Evolutionary conservation across 2,888 invertebrate genomes (phyloP).

Genomic region (Sphaerophoria rueppellii): DNA sequence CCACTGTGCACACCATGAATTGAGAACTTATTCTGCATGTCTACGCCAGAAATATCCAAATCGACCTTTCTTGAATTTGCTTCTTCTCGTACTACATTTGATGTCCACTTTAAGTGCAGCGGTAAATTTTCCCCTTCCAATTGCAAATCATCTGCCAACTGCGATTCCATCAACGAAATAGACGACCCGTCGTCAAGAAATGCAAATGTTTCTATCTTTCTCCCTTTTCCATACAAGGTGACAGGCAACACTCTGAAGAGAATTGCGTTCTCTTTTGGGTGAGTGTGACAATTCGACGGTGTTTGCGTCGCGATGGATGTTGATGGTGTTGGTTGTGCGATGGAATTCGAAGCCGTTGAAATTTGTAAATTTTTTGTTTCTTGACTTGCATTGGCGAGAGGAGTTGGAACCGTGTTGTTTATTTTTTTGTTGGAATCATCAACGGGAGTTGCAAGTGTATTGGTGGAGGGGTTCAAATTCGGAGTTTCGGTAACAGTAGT

Average conservation of each 20-base stretch:
- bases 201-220: constrained; percentile 18
- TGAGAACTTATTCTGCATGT: constrained; percentile 3
- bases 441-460: not conserved
- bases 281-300: constrained; percentile 14
- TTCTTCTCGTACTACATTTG: constrained; percentile 20
- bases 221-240: constrained; percentile 22
- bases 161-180: constrained; percentile 30
- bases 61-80: constrained; percentile 11
- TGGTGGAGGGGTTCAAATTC: constrained; percentile 1
- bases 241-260: constrained; percentile 46
- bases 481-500: not conserved
- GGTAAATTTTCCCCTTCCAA: constrained; percentile 28
- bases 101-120: constrained; percentile 16
- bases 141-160: constrained; percentile 12
- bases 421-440: not conserved
- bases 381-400: not conserved
- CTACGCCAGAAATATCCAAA: constrained; percentile 1
- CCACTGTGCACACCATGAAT: constrained; percentile 9
- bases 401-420: not conserved
- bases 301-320: constrained; percentile 1
- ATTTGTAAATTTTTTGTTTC: not conserved
- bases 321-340: not conserved
- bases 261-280: constrained; percentile 20
- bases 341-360: not conserved
- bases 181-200: constrained; percentile 46